Conservation (phyloP, 1,140 invertebrate genomes). For the Mercenaria mercenaria region DNA sequence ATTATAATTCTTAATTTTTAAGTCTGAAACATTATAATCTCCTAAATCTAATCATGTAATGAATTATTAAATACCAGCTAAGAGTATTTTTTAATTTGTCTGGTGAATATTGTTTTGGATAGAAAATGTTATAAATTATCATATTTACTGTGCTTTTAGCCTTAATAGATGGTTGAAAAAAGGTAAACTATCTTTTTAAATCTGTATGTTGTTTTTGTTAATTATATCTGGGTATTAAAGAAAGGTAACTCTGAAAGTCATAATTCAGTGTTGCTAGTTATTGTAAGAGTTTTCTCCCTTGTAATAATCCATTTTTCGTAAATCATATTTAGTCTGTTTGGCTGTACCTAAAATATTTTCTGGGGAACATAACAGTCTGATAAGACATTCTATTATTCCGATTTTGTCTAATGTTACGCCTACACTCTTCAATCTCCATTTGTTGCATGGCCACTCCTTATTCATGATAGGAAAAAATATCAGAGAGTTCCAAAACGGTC, state of each 20-base stretch:
- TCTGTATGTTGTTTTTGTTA: neutral
- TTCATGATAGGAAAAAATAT: no score
- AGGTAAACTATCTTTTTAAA: slow-evolving; percentile 6
- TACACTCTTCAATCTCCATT: neutral
- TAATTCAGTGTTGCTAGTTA: neutral
- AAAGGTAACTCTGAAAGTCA: slow-evolving; percentile 7
- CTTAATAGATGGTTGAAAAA: slow-evolving; percentile 34
- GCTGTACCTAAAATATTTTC: neutral
- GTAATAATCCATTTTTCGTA: neutral
- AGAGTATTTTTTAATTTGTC: neutral
- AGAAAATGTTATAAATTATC: neutral
- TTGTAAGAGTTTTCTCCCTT: slow-evolving; percentile 14
- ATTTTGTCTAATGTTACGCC: neutral
- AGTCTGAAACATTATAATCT: neutral
- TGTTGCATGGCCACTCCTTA: no score
- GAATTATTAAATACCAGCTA: neutral
- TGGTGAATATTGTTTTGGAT: neutral
- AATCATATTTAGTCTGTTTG: neutral
- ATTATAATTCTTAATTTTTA: no score
- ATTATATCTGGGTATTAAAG: neutral
- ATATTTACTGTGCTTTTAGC: neutral
- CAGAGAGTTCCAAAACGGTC: no score
- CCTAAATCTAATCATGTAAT: neutral
- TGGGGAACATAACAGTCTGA: neutral
- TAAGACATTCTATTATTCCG: neutral